These are phyloP conservation scores for Rhagium mordax DNA, from an alignment of 2,888 invertebrate genomes.

Conservation along the genomic window DNA sequence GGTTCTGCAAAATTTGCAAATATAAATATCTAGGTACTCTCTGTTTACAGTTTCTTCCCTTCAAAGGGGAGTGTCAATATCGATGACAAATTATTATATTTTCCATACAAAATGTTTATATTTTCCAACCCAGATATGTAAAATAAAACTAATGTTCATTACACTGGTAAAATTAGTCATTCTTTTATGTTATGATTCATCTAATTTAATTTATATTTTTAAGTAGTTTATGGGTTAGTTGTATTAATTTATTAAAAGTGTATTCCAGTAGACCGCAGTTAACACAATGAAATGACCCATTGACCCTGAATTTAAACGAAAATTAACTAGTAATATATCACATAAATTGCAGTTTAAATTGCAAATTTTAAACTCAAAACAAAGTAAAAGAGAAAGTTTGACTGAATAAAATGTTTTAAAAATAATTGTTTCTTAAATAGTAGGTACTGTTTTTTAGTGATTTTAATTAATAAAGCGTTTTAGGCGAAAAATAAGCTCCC, in stretches of 20 bases:
- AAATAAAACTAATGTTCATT: not conserved
- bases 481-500: too few species aligned
- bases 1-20: not conserved
- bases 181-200: conserved; percentile 20
- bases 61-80: conserved; percentile 64
- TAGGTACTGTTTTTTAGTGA: too few species aligned
- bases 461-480: too few species aligned
- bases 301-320: conserved; percentile 32
- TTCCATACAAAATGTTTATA: conserved; percentile 35
- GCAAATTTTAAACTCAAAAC: not conserved
- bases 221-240: conserved; percentile 10
- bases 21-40: conserved; percentile 6
- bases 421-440: not conserved
- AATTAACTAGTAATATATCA: not conserved
- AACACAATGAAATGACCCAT: conserved; percentile 40
- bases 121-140: not conserved
- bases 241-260: conserved; percentile 37
- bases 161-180: conserved; percentile 16
- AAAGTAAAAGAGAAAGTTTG: not conserved
- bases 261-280: conserved; percentile 11
- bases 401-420: not conserved
- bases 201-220: not conserved
- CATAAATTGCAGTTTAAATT: not conserved
- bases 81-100: conserved; percentile 51
- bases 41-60: conserved; percentile 56